Conservation (phyloP, 1,140 invertebrate species). For the Temnothorax longispinosus region DNA sequence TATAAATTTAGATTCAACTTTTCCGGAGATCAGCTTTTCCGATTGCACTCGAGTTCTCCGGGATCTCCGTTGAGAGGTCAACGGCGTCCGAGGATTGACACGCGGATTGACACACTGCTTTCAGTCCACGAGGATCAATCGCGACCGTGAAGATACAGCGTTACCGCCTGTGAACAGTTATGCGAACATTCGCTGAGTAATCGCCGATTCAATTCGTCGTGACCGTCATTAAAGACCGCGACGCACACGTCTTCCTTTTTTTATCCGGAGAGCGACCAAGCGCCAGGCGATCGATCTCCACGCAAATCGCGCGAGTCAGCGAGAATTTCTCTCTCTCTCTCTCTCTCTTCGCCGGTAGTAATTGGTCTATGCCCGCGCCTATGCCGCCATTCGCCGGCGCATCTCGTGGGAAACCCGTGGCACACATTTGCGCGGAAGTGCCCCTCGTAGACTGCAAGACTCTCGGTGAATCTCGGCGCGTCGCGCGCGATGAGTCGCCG, state of each 20-base stretch:
- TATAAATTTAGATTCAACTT: not conserved
- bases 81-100: not conserved
- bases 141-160: not conserved
- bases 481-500: conserved; percentile 47
- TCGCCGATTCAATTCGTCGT: conserved; percentile 30
- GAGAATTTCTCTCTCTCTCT: conserved; percentile 17
- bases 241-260: not conserved
- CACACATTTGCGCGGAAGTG: conserved; percentile 80
- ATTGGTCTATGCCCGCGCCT: conserved; percentile 75
- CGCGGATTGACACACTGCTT: not conserved
- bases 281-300: not conserved
- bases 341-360: conserved; percentile 53
- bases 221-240: not conserved
- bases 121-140: conserved; percentile 28
- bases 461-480: conserved; percentile 50
- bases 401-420: conserved; percentile 81
- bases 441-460: conserved; percentile 56
- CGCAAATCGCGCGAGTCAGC: conserved; percentile 69
- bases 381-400: conserved; percentile 72
- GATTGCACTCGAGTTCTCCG: not conserved
- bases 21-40: not conserved
- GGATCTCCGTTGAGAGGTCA: not conserved
- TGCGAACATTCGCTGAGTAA: conserved; percentile 47
- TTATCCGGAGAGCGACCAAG: not conserved
- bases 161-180: conserved; percentile 44